These are phyloP conservation scores for Dipus sagitta DNA, from an alignment of 2,797 vertebrate genomes.

Conservation along the genomic window DNA sequence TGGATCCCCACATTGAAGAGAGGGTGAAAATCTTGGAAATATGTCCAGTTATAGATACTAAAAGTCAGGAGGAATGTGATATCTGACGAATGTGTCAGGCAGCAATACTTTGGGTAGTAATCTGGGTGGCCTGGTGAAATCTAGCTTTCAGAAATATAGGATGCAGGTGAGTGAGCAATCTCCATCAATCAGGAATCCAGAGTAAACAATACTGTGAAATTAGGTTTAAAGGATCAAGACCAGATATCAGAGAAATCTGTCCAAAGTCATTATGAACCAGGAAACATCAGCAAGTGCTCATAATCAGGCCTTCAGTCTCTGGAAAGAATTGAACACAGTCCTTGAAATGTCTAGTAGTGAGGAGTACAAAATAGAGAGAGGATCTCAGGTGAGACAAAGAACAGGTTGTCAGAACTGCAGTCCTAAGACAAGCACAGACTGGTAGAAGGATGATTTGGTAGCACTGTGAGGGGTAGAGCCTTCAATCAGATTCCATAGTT, in stretches of 20 bases:
- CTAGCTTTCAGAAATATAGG: background rate
- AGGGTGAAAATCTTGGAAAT: background rate
- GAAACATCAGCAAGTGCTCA: background rate
- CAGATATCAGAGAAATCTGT: background rate
- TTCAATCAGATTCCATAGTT: background rate
- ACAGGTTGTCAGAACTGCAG: background rate
- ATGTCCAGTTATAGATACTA: background rate
- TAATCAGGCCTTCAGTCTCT: background rate
- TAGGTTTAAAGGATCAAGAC: background rate
- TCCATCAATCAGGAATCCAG: background rate
- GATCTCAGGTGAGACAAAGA: background rate
- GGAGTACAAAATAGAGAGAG: constrained; percentile 29
- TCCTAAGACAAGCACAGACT: background rate
- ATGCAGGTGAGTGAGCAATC: background rate
- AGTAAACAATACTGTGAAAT: background rate
- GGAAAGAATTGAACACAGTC: background rate
- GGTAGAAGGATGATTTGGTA: background rate
- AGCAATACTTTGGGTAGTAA: background rate
- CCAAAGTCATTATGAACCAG: background rate
- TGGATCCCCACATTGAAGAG: background rate
- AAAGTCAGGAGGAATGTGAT: background rate
- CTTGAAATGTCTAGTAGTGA: background rate
- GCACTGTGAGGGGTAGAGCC: background rate
- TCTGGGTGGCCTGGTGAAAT: background rate
- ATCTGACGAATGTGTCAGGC: background rate